phyloP scores from a whole-genome alignment of 2,888 invertebrate species.

The Pherbina coryleti region DNA sequence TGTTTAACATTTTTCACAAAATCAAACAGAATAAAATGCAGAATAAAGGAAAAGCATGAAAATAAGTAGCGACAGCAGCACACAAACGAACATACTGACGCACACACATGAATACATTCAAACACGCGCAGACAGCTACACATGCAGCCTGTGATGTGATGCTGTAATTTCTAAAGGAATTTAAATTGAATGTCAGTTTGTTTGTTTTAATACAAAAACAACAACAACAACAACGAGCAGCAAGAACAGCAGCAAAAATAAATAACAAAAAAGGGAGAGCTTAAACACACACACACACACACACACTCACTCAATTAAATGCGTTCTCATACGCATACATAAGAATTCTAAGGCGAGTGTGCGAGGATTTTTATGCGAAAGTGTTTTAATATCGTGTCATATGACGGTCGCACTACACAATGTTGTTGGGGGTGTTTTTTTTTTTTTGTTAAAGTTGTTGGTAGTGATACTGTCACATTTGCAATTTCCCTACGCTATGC shows the following conservation, averaged over 20 bases:
- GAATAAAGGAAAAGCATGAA: background rate
- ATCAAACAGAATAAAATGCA: constrained; percentile 25
- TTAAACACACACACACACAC: constrained; percentile 45
- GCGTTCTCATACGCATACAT: background rate
- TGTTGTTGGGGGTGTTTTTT: constrained; percentile 45
- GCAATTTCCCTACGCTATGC: constrained; percentile 53
- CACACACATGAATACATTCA: background rate
- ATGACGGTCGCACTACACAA: constrained; percentile 55
- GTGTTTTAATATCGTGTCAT: constrained; percentile 64
- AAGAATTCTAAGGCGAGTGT: background rate
- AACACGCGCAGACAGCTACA: background rate
- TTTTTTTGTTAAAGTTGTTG: constrained; percentile 55
- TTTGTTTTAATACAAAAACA: constrained; percentile 58
- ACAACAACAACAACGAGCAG: constrained; percentile 39
- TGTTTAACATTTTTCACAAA: constrained; percentile 18
- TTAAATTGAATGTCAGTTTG: constrained; percentile 68
- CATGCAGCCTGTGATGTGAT: constrained; percentile 9
- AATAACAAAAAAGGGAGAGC: constrained; percentile 39
- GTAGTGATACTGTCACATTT: constrained; percentile 63
- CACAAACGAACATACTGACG: background rate
- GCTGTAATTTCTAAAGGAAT: constrained; percentile 60
- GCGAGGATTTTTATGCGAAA: constrained; percentile 44
- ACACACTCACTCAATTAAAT: constrained; percentile 17
- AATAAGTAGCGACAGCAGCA: background rate
- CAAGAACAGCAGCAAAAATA: constrained; percentile 20